Evolutionary conservation across 2,888 invertebrate genomes (phyloP).

Genomic region (Drosophila stalkeri): DNA sequence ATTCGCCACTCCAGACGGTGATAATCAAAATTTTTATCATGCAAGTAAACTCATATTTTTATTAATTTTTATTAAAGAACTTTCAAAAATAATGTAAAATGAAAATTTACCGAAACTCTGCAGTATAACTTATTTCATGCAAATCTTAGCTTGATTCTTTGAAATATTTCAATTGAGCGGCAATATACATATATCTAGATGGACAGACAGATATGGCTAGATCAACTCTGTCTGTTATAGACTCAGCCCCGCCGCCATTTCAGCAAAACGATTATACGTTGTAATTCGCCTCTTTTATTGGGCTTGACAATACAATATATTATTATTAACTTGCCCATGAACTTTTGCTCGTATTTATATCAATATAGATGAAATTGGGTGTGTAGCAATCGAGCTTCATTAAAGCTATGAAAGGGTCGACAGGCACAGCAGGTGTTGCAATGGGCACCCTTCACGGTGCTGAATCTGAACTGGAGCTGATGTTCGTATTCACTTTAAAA

Average conservation of each 20-base stretch:
- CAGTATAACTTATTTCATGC: too few relatives aligned
- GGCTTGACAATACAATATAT: background rate
- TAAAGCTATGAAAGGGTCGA: constrained; percentile 42
- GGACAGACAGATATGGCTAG: background rate
- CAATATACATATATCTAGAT: too few relatives aligned
- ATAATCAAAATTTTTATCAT: too few relatives aligned
- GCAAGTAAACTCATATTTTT: background rate
- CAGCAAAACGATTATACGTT: background rate
- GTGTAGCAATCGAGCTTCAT: constrained; percentile 21
- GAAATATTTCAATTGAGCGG: too few relatives aligned
- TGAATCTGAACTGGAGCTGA: background rate
- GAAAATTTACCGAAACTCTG: too few relatives aligned
- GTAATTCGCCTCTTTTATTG: background rate
- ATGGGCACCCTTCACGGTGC: constrained; percentile 13
- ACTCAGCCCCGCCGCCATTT: background rate
- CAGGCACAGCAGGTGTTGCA: constrained; percentile 69
- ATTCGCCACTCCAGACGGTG: background rate
- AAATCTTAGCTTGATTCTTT: too few relatives aligned
- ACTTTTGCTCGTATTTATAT: background rate
- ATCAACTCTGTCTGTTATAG: too few relatives aligned
- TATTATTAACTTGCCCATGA: background rate
- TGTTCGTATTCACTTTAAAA: constrained; percentile 30
- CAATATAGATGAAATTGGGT: background rate
- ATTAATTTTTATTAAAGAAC: too few relatives aligned
- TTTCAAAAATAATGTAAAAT: too few relatives aligned